phyloP scores from a whole-genome alignment of 2,888 invertebrate species.

The Tenthredo scrophulariae region DNA sequence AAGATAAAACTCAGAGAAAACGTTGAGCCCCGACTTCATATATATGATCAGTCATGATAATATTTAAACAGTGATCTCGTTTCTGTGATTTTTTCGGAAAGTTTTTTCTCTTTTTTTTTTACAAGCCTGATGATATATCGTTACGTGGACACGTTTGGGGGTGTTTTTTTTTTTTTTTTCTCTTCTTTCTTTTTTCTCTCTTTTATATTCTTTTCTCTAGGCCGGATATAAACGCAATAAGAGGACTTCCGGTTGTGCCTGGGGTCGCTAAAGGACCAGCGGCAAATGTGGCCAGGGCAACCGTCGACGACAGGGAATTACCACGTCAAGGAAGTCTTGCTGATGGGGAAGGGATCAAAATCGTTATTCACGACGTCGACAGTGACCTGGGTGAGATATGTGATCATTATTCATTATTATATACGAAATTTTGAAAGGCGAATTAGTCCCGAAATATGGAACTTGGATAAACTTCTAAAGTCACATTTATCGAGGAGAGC shows the following conservation, averaged over 20 bases:
- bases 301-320: slow-evolving; percentile 83
- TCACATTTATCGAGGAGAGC: no score
- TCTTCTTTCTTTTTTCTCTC: not conserved
- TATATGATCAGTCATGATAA: not conserved
- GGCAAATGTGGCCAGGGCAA: slow-evolving; percentile 82
- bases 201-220: slow-evolving; percentile 77
- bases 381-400: slow-evolving; percentile 73
- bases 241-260: slow-evolving; percentile 77
- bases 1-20: not conserved
- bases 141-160: not conserved
- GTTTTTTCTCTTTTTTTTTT: not conserved
- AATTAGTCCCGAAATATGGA: no score
- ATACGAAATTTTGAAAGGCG: no score
- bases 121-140: not conserved
- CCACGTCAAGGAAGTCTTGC: slow-evolving; percentile 90
- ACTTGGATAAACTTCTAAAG: no score
- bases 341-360: slow-evolving; percentile 95
- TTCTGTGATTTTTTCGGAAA: not conserved
- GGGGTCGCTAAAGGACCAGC: slow-evolving; percentile 78
- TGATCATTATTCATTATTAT: not conserved
- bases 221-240: slow-evolving; percentile 84
- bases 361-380: slow-evolving; percentile 96
- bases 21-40: not conserved
- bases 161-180: not conserved
- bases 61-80: not conserved